A percentile compares a stretch with the other conserved stretches of the same genome.
Conservation (phyloP, 2,888 invertebrate species). For the Melanostoma scalare region DNA sequence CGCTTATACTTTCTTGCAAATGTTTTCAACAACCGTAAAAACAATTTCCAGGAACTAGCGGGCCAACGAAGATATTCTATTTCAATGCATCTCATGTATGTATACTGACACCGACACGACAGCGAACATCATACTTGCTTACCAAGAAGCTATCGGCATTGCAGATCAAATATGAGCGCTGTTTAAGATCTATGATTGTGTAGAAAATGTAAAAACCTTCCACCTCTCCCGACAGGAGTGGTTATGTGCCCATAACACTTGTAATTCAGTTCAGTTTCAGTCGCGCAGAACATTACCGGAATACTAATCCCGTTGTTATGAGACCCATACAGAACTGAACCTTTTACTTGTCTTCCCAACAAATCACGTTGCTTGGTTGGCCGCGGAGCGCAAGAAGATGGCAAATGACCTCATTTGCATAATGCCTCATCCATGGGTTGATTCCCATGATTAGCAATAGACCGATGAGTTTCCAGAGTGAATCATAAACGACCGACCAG, state of each 20-base stretch:
- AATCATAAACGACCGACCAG: conserved; percentile 44
- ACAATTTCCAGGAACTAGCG: conserved; percentile 63
- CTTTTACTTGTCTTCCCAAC: conserved; percentile 27
- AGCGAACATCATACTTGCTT: conserved; percentile 24
- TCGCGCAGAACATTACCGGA: conserved; percentile 67
- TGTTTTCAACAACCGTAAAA: conserved; percentile 15
- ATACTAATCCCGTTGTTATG: conserved; percentile 64
- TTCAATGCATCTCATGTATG: conserved; percentile 38
- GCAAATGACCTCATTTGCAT: conserved; percentile 76
- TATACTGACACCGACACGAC: conserved; percentile 4
- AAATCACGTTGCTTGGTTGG: conserved; percentile 33
- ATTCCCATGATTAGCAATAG: conserved; percentile 69
- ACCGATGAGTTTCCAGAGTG: conserved; percentile 50
- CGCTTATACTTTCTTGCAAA: conserved; percentile 16
- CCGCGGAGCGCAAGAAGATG: conserved; percentile 52
- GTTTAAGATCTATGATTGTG: conserved; percentile 49
- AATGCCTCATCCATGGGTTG: conserved; percentile 69
- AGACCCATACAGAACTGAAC: conserved; percentile 3
- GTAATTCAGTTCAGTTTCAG: conserved; percentile 69
- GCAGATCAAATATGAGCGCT: conserved; percentile 63
- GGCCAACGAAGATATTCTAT: conserved; percentile 45
- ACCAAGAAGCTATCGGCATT: conserved; percentile 45
- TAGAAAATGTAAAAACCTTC: background rate
- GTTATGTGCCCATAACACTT: conserved; percentile 51
- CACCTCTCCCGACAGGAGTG: conserved; percentile 45